Percentiles rank a stretch among this genome's conserved stretches.
These are phyloP conservation scores for Melopsittacus undulatus DNA, from an alignment of 2,797 vertebrate species.

Conservation along the genomic window DNA sequence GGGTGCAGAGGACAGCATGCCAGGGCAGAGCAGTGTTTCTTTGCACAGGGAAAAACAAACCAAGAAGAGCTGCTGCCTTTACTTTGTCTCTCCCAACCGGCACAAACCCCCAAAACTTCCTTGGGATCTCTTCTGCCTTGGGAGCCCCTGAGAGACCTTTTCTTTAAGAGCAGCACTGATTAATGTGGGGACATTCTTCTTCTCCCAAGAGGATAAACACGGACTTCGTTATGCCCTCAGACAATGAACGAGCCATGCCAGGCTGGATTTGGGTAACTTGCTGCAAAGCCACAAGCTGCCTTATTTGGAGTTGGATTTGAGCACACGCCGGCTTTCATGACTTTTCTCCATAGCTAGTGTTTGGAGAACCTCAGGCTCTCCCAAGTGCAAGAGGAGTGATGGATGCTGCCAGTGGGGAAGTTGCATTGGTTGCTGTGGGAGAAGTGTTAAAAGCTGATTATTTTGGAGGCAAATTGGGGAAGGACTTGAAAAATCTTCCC, in stretches of 20 bases:
- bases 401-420: accelerated
- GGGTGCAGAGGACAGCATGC: accelerated
- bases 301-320: slow-evolving; percentile 55
- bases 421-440: background rate
- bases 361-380: background rate
- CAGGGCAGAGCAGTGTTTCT: background rate
- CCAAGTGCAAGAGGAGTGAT: background rate
- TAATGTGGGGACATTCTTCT: background rate
- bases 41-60: background rate
- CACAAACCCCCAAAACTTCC: background rate
- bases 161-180: background rate
- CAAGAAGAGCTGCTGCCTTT: background rate
- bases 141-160: background rate
- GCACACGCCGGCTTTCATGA: background rate
- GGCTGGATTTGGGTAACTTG: slow-evolving; percentile 24
- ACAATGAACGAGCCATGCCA: background rate
- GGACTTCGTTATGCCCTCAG: background rate
- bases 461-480: background rate
- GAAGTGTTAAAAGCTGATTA: background rate
- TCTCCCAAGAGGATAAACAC: background rate
- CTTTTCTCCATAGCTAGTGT: background rate
- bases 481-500: background rate
- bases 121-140: background rate
- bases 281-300: background rate
- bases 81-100: background rate